phyloP scores from a whole-genome alignment of 2,797 vertebrate species.

The Rhadinocentrus ornatus region DNA sequence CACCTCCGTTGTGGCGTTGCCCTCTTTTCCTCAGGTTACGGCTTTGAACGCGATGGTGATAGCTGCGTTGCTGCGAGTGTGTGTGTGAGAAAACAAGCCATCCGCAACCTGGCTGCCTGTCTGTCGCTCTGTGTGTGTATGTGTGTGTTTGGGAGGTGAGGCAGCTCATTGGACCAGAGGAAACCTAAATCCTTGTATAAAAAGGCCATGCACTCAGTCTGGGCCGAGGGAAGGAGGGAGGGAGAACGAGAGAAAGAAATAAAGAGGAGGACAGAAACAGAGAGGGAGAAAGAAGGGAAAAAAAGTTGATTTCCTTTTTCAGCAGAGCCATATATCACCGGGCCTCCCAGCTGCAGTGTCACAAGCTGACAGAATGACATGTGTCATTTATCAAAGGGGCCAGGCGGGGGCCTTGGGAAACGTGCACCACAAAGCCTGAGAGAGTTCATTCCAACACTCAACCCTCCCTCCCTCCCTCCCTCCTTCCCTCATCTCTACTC shows the following conservation, averaged over 20 bases:
- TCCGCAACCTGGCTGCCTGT: constrained; percentile 63
- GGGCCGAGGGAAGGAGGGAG: constrained; percentile 74
- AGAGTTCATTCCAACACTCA: constrained; percentile 94
- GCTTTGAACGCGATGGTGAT: constrained; percentile 66
- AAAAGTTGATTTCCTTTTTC: constrained; percentile 97
- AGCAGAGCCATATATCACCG: constrained; percentile 93
- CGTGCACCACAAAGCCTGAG: constrained; percentile 96
- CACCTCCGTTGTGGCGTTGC: constrained; percentile 65
- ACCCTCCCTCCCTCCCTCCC: constrained; percentile 80
- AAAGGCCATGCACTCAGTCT: constrained; percentile 90
- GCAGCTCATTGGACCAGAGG: constrained; percentile 79
- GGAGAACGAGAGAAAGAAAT: constrained; percentile 53
- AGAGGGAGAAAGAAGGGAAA: constrained; percentile 68
- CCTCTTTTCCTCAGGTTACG: constrained; percentile 73
- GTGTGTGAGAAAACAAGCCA: constrained; percentile 51
- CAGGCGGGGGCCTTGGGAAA: constrained; percentile 97
- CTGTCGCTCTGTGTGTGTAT: constrained; percentile 46
- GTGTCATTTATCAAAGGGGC: constrained; percentile 99
- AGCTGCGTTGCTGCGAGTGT: constrained; percentile 59
- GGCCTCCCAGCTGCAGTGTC: constrained; percentile 98
- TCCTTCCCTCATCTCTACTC: constrained; percentile 68
- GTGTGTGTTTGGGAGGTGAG: constrained; percentile 5
- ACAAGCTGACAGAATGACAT: constrained; percentile 99
- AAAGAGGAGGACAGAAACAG: constrained; percentile 51
- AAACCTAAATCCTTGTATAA: constrained; percentile 96